These are phyloP conservation scores for Trypoxylus dichotomus DNA, from an alignment of 1,140 invertebrate genomes.

Conservation along the genomic window DNA sequence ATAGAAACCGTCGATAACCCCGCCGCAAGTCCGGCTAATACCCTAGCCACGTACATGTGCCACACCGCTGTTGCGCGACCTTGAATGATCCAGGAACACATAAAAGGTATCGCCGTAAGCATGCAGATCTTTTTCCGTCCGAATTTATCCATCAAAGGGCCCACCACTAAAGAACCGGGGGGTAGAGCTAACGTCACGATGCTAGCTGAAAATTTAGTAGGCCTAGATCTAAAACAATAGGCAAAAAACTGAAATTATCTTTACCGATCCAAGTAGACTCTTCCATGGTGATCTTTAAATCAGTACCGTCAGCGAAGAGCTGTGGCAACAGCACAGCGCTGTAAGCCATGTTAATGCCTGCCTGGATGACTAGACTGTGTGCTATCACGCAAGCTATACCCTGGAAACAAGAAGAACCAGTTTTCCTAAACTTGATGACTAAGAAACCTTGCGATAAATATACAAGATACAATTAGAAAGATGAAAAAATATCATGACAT, in stretches of 20 bases:
- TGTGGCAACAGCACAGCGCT: constrained; percentile 58
- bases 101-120: constrained; percentile 58
- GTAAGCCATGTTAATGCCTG: constrained; percentile 60
- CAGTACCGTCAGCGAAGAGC: constrained; percentile 46
- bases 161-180: constrained; percentile 57
- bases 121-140: constrained; percentile 64
- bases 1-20: constrained; percentile 58
- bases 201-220: constrained; percentile 55
- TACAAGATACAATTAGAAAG: no score
- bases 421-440: no score
- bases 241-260: background rate
- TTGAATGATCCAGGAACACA: constrained; percentile 63
- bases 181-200: constrained; percentile 59
- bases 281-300: constrained; percentile 44
- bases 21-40: constrained; percentile 57
- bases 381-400: constrained; percentile 54
- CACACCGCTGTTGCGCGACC: constrained; percentile 50
- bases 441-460: no score
- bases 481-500: no score
- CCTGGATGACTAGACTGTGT: constrained; percentile 56
- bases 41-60: constrained; percentile 56
- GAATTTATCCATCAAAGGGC: constrained; percentile 66
- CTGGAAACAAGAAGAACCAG: constrained; percentile 42
- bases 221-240: background rate
- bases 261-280: constrained; percentile 60